These are phyloP conservation scores for Chelonus formosanus DNA, from an alignment of 2,888 invertebrate species.

Conservation along the genomic window DNA sequence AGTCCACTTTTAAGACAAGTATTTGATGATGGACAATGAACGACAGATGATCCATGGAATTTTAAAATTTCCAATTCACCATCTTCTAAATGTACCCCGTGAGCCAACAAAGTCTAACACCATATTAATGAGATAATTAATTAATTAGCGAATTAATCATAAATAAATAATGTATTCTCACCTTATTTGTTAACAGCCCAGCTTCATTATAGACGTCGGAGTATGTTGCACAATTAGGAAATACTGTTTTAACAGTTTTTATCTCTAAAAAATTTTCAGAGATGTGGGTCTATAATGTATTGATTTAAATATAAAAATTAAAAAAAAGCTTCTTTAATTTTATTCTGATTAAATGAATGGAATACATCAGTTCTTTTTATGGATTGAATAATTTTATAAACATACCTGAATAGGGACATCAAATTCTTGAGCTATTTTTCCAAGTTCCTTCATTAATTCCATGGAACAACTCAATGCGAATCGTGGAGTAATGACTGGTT, in stretches of 20 bases:
- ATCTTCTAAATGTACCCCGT: conserved; percentile 79
- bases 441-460: conserved; percentile 75
- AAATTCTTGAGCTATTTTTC: conserved; percentile 73
- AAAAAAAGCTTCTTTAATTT: too few relatives aligned
- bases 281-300: conserved; percentile 76
- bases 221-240: conserved; percentile 72
- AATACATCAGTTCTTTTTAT: too few relatives aligned
- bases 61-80: conserved; percentile 74
- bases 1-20: conserved; percentile 81
- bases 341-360: too few relatives aligned
- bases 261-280: conserved; percentile 83
- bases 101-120: conserved; percentile 79
- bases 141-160: too few relatives aligned
- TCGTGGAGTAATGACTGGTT: conserved; percentile 84
- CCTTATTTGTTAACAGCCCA: conserved; percentile 78
- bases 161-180: conserved; percentile 51
- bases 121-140: too few relatives aligned
- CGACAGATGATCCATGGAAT: conserved; percentile 73
- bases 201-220: conserved; percentile 80
- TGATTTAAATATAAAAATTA: conserved; percentile 40
- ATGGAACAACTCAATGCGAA: conserved; percentile 84
- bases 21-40: conserved; percentile 91
- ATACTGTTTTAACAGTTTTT: conserved; percentile 70
- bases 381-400: not conserved
- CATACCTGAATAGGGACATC: conserved; percentile 79